Base-by-base conservation (phyloP, 2,113 vertebrate species). In the Baryphthengus martii region DNA sequence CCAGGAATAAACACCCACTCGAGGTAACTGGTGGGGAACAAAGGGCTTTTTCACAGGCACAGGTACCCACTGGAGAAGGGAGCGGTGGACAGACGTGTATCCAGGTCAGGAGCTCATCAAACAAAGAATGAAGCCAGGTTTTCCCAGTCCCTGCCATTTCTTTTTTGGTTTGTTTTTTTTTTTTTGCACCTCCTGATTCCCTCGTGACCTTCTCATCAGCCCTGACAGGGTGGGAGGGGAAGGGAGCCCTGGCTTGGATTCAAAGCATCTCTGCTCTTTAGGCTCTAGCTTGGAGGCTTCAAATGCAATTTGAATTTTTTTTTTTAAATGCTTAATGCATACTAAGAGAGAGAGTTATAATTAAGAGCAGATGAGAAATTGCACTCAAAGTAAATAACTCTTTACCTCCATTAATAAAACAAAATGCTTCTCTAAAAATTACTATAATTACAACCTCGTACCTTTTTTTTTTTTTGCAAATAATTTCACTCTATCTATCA, bases 351-450 rank as follows among this genome's bases (percentile, higher is more conserved):
- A 49, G 28, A 56, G 71, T 84, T 58, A 55, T 88, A 88, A 96
- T 85, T 85, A 93, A 68, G 78, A 94, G 82, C 92, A 91, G 88
- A 67, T 93, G 92, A 89, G 78, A 93, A 85, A 96, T 85, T 82
- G 55, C 74, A 44, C 90, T 61, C 52, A 24, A 73, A 94, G 88
- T 47, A 91, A 93, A 89, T 75, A 90, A 82, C 59, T 11, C 45
- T 91, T 44, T 28, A 39, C 35, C 49, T 79, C 58, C 78, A 79
- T 65, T 70, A 88, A 72, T 72, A 83, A 82, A 59, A 28, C 5
- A 7, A 88, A 94, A 65, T 10, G 49, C 61, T 82, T 25, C 9
- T n/a, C 45, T 40, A 31, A 72, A 68, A 91, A 93, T 89, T 61
- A 72, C 44, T 50, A 20, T 91, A 85, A 95, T 85, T 94, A 53